These are phyloP conservation scores for Pseudonaja textilis DNA, from an alignment of 2,113 vertebrate species.

Conservation along the genomic window DNA sequence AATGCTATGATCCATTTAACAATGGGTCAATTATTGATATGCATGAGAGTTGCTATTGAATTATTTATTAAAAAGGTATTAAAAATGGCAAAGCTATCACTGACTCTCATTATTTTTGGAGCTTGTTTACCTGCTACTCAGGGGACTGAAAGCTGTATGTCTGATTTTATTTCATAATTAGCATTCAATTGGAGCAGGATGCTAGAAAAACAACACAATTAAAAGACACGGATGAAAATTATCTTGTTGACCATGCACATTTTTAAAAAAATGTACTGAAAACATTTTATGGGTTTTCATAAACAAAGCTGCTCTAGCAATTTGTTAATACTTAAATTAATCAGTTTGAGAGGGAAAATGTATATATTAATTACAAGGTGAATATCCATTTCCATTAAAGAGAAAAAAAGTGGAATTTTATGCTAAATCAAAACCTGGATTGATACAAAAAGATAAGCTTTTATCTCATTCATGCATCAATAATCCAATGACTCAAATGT, in stretches of 20 bases:
- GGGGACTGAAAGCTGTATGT: not conserved
- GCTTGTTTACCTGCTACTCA: conserved; percentile 16
- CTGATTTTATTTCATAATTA: conserved; percentile 39
- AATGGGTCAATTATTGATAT: conserved; percentile 49
- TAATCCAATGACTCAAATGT: not conserved
- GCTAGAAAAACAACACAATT: conserved; percentile 25
- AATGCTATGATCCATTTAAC: conserved; percentile 43
- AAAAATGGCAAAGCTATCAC: conserved; percentile 45
- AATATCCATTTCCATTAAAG: not conserved
- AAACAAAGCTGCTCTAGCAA: not conserved
- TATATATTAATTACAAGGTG: not conserved
- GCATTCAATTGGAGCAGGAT: not conserved
- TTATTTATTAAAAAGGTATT: conserved; percentile 55
- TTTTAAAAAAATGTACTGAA: not conserved
- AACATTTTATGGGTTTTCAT: conserved; percentile 9
- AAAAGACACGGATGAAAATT: not conserved
- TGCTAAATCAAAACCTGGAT: too few relatives aligned
- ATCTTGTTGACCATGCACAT: not conserved
- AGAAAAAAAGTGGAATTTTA: not conserved
- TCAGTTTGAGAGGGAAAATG: not conserved
- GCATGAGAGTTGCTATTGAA: conserved; percentile 39
- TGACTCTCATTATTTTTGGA: conserved; percentile 26
- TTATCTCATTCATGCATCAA: not conserved
- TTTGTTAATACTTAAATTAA: not conserved
- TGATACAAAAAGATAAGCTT: not conserved